Conservation (phyloP, 1,140 invertebrate species). For the Pissodes strobi region DNA sequence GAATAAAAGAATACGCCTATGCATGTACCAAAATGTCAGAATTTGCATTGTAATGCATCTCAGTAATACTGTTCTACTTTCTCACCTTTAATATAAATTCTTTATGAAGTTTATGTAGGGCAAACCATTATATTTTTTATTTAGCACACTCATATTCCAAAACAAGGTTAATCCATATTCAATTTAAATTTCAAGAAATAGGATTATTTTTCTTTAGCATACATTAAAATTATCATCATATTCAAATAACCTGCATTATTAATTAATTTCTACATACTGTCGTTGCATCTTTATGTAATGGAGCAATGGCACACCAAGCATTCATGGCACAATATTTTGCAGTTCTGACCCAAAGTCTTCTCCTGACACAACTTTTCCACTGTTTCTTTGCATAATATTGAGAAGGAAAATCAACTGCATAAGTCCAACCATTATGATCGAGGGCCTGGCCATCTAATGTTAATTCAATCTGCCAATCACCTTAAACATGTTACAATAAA, state of each 20-base stretch:
- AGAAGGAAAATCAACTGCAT: slow-evolving; percentile 89
- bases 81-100: too few relatives aligned
- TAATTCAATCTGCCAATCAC: slow-evolving; percentile 88
- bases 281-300: slow-evolving; percentile 84
- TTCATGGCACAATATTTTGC: slow-evolving; percentile 86
- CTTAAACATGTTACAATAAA: background rate
- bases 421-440: slow-evolving; percentile 92
- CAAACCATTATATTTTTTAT: too few relatives aligned
- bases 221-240: too few relatives aligned
- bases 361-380: slow-evolving; percentile 89
- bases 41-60: too few relatives aligned
- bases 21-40: too few relatives aligned
- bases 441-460: slow-evolving; percentile 84
- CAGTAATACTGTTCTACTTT: too few relatives aligned
- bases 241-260: background rate
- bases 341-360: slow-evolving; percentile 87
- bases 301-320: slow-evolving; percentile 88
- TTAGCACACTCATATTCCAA: too few relatives aligned
- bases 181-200: too few relatives aligned
- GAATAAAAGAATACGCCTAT: too few relatives aligned
- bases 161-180: too few relatives aligned
- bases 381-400: slow-evolving; percentile 81
- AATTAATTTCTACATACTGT: slow-evolving; percentile 58
- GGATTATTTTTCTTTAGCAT: too few relatives aligned
- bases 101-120: too few relatives aligned